Evolutionary conservation across 2,888 invertebrate genomes (phyloP), one percentile per base, ranked within the genome.

Genomic region (Ornithoptera priamus): DNA sequence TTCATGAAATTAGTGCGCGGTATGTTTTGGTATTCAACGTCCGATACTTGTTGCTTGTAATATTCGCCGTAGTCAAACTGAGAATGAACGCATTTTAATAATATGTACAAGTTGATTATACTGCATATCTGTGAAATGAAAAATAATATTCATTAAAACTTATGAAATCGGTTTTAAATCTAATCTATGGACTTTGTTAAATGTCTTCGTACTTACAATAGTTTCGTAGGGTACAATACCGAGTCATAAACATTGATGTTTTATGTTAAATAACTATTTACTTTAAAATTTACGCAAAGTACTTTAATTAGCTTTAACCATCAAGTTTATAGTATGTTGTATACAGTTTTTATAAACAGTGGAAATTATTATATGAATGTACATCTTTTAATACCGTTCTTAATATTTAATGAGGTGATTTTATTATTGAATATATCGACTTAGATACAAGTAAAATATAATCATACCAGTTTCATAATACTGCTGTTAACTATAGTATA

Each of bases 391-490:
- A 46, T 18, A 36, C 36, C n/a, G 7, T 18, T 5, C n/a, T 15
- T 15, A 15, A 15, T 46, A 3, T 12, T 46, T 15, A 46, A 46
- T 2, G 46, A 46, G 15, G 5, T 53, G n/a, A 18, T 17, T 50
- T 17, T 5, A 6, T 53, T 53, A 53, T n/a, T 53, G 7, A 6
- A 53, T 18, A 50, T 50, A 4, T 50, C 18, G 15, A 53, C 10
- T 53, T 53, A 18, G 6, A 53, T 46, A 53, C 18, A 53, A 53
- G 42, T 42, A 50, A 66, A 24, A 66, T 3, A 63, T 7, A 46
- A 60, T 61, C 69, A 57, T 61, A 69, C 69, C 69, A 69, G 65
- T 65, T 30, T 65, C 69, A 69, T 69, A 65, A 69, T 69, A 69
- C 8, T 39, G 65, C 53, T 56, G 60, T 61, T 57, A n/a, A 39